Evolutionary conservation across 2,797 vertebrate genomes (phyloP), one percentile per base, ranked within the genome.

Genomic region (Acanthis flammea): DNA sequence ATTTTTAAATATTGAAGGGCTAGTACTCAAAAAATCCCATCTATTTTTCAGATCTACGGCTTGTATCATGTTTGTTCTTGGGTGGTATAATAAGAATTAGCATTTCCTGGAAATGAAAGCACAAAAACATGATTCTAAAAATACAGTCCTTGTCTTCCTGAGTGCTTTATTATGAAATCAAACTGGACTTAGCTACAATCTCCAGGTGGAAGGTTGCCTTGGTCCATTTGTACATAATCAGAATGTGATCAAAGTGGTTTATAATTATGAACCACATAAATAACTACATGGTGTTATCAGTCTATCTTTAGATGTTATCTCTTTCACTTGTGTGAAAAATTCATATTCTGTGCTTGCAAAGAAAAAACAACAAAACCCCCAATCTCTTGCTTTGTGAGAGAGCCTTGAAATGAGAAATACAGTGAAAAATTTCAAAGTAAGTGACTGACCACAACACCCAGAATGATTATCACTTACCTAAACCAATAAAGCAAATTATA

Each of bases 141-240:
- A 48, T 15, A 37, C 0, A 5, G 0, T 35, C 30, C 19, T 55
- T 79, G 13, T 61, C 41, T 73, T 80, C 18, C 35, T 9, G 13
- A 61, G 28, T 33, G 35, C 33, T 93, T 84, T 54, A 37, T 61
- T 41, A 33, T 7, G 14, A 72, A 54, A 19, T 44, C 48, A 81
- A 53, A 63, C 18, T 57, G 19, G 72, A 57, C 15, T 72, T 62
- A 0, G 0, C 25, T 74, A 21, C 6, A 39, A 4, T 39, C 21
- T 77, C 31, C 30, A 28, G 14, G 8, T 37, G 25, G 17, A 60
- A 91, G n/a, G 10, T 50, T n/a, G n/a, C 4, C 31, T 67, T 67
- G 28, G 16, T 66, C 5, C 10, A 1, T 51, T 84, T 63, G 15
- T 25, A 63, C 0, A 3, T 12, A 76, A 48, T 35, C 60, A 48